Conservation (phyloP, 2,888 invertebrate genomes). For the Heliconius cydno region DNA sequence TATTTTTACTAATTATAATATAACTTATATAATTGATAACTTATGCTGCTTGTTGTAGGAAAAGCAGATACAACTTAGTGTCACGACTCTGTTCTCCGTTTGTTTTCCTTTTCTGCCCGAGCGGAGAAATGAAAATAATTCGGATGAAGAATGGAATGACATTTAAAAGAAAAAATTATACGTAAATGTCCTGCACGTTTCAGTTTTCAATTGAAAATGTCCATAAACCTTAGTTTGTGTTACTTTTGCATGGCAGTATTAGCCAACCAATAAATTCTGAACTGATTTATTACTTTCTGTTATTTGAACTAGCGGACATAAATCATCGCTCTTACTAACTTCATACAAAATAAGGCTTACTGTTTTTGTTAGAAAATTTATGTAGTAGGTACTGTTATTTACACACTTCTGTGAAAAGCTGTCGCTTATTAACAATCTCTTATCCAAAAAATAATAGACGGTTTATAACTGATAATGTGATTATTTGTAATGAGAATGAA, state of each 20-base stretch:
- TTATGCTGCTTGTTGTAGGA: too few relatives aligned
- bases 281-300: constrained; percentile 44
- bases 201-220: background rate
- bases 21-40: too few relatives aligned
- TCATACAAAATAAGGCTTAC: constrained; percentile 15
- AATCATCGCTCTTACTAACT: constrained; percentile 41
- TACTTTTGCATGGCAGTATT: constrained; percentile 30
- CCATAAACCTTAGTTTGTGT: constrained; percentile 26
- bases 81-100: too few relatives aligned
- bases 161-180: background rate
- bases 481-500: background rate
- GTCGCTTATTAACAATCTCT: background rate
- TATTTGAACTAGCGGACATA: constrained; percentile 43
- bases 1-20: too few relatives aligned
- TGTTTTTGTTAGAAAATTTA: background rate
- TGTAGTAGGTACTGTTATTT: background rate
- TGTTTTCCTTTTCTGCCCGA: background rate
- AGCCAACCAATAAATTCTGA: constrained; percentile 42
- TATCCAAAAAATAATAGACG: background rate
- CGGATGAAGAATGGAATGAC: too few relatives aligned
- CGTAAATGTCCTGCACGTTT: background rate
- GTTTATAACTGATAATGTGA: background rate
- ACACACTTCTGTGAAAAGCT: background rate
- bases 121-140: background rate
- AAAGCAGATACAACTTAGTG: too few relatives aligned